Base-by-base conservation (phyloP, 1,140 invertebrate genomes). In the Protaetia brevitarsis region DNA sequence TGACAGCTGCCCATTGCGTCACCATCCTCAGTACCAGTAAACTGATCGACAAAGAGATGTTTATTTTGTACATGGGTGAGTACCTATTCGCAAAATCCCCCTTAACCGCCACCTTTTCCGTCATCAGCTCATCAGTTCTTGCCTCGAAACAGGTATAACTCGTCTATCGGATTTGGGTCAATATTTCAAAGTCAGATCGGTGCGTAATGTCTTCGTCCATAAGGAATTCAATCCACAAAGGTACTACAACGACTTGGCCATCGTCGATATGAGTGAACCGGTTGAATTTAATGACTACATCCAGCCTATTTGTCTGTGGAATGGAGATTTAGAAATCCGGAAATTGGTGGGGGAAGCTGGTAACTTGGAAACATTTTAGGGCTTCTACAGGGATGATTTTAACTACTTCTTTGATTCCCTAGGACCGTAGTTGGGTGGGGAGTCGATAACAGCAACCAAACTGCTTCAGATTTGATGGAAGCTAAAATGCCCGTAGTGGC, bases 1-100 rank as follows among this genome's bases (percentile, higher is more conserved):
- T 87, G 11, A 86, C 85, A 4, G 85, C 84, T n/a, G 85, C 84
- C n/a, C 85, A 86, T 72, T 87, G 85, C 66, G 78, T 85, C 26
- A 66, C 68, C 29, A n/a, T 28, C 62, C 5, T 59, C 37, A 58
- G 56, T 45, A 64, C 62, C 30, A 30, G 11, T 10, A 28, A 28
- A 29, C 28, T 31, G 8, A 34, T 7, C 29, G 63, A 63, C n/a
- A 68, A 65, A 26, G 63, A 45, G 19, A 51, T 29, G 36, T 11
- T 26, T 29, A 34, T 36, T 13, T 6, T 45, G 2, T 64, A 66
- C 36, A 21, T 66, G 8, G 45, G 45, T 56, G 57, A 59, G 29
- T 29, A 30, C 5, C 13, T 59, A 29, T 29, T 59, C 16, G n/a
- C 11, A 2, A n/a, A n/a, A n/a, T n/a, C n/a, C n/a, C 6, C 2